Evolutionary conservation across 1,140 invertebrate genomes (phyloP), one percentile per base, ranked within the genome.

Genomic region (Triops cancriformis): DNA sequence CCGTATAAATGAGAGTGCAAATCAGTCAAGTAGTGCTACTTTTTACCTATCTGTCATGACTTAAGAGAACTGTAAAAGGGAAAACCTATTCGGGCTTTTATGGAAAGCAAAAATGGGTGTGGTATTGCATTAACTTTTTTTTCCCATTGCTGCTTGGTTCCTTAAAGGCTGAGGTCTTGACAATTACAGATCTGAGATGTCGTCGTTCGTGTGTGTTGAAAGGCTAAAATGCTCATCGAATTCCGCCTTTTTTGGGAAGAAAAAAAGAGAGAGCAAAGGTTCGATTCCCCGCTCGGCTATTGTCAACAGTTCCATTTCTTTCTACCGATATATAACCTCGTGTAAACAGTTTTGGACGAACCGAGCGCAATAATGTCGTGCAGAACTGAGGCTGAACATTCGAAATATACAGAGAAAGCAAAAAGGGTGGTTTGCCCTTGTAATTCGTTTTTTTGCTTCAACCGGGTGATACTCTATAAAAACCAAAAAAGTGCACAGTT

Each of bases 151-250:
- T 18, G 10, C 51, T n/a, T 6, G 51, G 18, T 64, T 64, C 51
- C 51, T 64, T 64, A 64, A 64, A 64, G 14, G 51, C 51, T 64
- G 23, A 64, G 23, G 51, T 23, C 51, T 64, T 64, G 51, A 64
- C 51, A 64, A 64, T 64, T 64, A 64, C 51, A 64, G 51, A 64
- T 64, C 51, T 64, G 23, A 64, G 51, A 64, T 64, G 51, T 64
- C 51, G 51, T 64, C 51, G 51, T 64, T 64, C 51, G 51, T 64
- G 51, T 64, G 51, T 64, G 51, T 64, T 64, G 51, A 64, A 64
- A 64, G 51, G 51, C 51, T 64, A 23, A 64, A 64, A 23, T 64
- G 51, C 51, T 64, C 51, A 64, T 64, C 51, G 51, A 64, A 64
- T 64, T 64, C 51, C 14, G 51, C 51, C 51, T 1, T 0, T 64